A percentile compares a stretch with the other conserved stretches of the same genome.
phyloP scores from a whole-genome alignment of 1,140 invertebrate species.

The Bombyx mori region DNA sequence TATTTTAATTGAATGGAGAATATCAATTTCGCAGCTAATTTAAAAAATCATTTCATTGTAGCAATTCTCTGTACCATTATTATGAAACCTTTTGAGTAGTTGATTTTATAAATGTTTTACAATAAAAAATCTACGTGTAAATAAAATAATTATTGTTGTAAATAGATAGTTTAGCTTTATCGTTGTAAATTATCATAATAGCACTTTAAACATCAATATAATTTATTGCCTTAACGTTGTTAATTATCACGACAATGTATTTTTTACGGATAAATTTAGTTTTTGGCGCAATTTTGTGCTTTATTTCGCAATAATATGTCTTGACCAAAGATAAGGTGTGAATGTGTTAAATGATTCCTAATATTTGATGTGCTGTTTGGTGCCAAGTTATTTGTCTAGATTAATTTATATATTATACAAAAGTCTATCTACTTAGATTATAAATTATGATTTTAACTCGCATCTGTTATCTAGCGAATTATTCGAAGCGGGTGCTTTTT shows the following conservation, averaged over 20 bases:
- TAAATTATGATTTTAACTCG: too few relatives aligned
- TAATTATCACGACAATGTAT: conserved; percentile 5
- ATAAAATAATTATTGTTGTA: conserved; percentile 58
- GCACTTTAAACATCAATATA: conserved; percentile 13
- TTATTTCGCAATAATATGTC: conserved; percentile 29
- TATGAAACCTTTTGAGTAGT: conserved; percentile 15
- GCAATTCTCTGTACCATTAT: too few relatives aligned
- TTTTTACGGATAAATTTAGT: conserved; percentile 6
- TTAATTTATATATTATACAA: too few relatives aligned
- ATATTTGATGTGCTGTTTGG: conserved; percentile 26
- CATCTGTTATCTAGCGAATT: too few relatives aligned
- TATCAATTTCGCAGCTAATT: too few relatives aligned
- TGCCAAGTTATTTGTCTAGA: conserved; percentile 23
- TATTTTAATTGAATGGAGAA: too few relatives aligned
- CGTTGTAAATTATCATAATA: conserved; percentile 26
- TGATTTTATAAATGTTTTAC: conserved; percentile 49
- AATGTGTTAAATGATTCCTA: conserved; percentile 24
- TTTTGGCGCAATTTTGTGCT: conserved; percentile 25
- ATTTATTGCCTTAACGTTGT: conserved; percentile 23
- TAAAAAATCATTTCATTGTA: too few relatives aligned
- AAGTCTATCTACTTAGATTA: too few relatives aligned
- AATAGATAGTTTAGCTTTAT: conserved; percentile 62
- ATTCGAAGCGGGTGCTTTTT: too few relatives aligned
- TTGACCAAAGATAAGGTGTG: conserved; percentile 49
- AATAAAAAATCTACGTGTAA: conserved; percentile 57